These are phyloP conservation scores for Mola mola DNA, from an alignment of 2,113 vertebrate species.

Conservation along the genomic window DNA sequence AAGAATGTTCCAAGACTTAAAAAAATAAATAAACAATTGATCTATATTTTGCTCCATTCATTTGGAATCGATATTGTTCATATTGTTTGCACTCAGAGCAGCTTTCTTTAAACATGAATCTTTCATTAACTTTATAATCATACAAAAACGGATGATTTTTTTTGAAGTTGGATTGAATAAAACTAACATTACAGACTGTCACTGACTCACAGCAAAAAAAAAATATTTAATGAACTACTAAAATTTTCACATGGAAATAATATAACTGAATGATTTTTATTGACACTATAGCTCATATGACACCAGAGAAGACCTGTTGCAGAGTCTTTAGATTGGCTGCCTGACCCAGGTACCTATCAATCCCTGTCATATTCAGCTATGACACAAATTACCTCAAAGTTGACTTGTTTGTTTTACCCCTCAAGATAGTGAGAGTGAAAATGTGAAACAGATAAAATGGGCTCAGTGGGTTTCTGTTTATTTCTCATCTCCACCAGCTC, in stretches of 20 bases:
- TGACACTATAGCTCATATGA: constrained; percentile 79
- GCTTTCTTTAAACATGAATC: too few species aligned
- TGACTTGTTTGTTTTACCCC: not conserved
- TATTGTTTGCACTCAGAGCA: too few species aligned
- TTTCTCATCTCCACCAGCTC: constrained; percentile 41
- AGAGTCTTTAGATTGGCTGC: constrained; percentile 63
- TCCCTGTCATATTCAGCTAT: constrained; percentile 26
- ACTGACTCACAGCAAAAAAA: constrained; percentile 22
- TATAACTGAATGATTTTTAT: constrained; percentile 25
- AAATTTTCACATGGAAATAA: constrained; percentile 18
- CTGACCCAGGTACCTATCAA: constrained; percentile 63
- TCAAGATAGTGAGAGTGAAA: too few species aligned
- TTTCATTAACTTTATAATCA: not conserved
- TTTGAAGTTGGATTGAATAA: constrained; percentile 31
- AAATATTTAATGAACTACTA: constrained; percentile 18
- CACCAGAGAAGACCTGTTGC: constrained; percentile 74
- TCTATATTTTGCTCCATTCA: too few species aligned
- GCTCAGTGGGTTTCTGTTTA: not conserved
- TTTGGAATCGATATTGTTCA: too few species aligned
- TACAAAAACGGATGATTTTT: not conserved
- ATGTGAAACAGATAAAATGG: too few species aligned
- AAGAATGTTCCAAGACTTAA: too few species aligned
- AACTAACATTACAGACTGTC: constrained; percentile 18
- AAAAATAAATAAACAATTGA: too few species aligned
- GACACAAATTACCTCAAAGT: too few species aligned